A percentile compares a stretch with the other conserved stretches of the same genome.
phyloP scores from a whole-genome alignment of 2,888 invertebrate genomes.

The Leptopilina syphax region DNA sequence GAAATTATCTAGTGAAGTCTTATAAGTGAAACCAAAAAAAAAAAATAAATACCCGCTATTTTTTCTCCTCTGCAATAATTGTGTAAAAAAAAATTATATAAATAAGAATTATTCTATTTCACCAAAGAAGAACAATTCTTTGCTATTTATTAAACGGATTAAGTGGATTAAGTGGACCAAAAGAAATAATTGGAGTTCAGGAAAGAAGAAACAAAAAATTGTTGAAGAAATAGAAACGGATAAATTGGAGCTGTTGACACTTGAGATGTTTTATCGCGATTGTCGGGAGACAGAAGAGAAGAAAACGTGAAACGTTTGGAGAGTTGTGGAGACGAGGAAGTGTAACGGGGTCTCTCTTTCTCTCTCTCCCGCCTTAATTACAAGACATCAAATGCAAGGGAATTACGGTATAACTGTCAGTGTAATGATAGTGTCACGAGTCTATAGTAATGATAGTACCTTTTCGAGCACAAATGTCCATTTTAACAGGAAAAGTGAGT shows the following conservation, averaged over 20 bases:
- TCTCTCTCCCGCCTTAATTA: conserved; percentile 17
- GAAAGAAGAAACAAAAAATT: too few species aligned
- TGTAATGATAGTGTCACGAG: conserved; percentile 35
- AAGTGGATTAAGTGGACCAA: too few species aligned
- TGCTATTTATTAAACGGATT: too few species aligned
- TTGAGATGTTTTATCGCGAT: conserved; percentile 11
- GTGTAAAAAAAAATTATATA: too few species aligned
- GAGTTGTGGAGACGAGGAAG: neutral
- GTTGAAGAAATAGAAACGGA: neutral
- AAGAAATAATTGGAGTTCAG: too few species aligned
- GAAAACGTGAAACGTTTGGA: neutral
- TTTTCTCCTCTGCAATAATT: too few species aligned
- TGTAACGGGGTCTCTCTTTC: conserved; percentile 9
- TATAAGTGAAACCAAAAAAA: conserved; percentile 6
- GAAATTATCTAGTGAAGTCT: conserved; percentile 27
- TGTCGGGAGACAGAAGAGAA: neutral
- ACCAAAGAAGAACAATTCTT: too few species aligned
- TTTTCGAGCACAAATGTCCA: conserved; percentile 8
- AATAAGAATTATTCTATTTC: too few species aligned
- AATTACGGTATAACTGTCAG: conserved; percentile 32
- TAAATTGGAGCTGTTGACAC: conserved; percentile 1
- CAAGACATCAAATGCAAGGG: conserved; percentile 27
- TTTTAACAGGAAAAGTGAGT: conserved; percentile 30
- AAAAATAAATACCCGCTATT: neutral
- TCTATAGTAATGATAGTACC: neutral